Conservation (phyloP, 2,888 invertebrate species). For the Drosophila silvestris region DNA sequence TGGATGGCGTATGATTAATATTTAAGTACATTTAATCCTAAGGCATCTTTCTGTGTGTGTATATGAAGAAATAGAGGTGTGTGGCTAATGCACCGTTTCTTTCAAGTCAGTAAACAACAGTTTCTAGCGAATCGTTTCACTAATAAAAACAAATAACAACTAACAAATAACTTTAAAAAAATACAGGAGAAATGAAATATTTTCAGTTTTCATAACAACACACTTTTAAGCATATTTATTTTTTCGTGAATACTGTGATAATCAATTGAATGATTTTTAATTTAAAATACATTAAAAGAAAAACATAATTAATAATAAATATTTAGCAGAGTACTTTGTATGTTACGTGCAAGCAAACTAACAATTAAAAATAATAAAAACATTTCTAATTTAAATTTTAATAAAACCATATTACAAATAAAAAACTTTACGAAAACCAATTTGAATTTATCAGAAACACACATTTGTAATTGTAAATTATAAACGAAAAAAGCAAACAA, state of each 20-base stretch:
- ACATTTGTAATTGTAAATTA: constrained; percentile 66
- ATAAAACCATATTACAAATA: constrained; percentile 25
- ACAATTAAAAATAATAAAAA: constrained; percentile 32
- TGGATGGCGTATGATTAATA: constrained; percentile 61
- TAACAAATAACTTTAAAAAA: neutral
- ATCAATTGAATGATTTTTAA: constrained; percentile 83
- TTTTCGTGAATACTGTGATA: constrained; percentile 85
- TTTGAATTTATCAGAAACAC: constrained; percentile 61
- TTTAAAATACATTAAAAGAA: constrained; percentile 53
- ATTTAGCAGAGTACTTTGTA: constrained; percentile 55
- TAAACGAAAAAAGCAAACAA: constrained; percentile 33
- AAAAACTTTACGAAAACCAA: constrained; percentile 27
- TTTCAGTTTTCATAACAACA: constrained; percentile 35
- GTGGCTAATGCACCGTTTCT: constrained; percentile 21
- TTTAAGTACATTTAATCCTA: constrained; percentile 54
- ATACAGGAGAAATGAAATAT: constrained; percentile 21
- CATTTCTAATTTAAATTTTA: constrained; percentile 44
- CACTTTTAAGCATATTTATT: constrained; percentile 79
- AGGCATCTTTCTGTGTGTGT: constrained; percentile 16
- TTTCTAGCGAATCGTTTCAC: constrained; percentile 67
- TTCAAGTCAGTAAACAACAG: constrained; percentile 55
- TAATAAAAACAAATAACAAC: constrained; percentile 20
- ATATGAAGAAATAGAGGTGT: neutral
- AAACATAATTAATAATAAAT: constrained; percentile 23
- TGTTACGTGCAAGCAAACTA: constrained; percentile 66